Evolutionary conservation across 2,113 vertebrate species (phyloP).

Genomic region (Gymnogyps californianus): DNA sequence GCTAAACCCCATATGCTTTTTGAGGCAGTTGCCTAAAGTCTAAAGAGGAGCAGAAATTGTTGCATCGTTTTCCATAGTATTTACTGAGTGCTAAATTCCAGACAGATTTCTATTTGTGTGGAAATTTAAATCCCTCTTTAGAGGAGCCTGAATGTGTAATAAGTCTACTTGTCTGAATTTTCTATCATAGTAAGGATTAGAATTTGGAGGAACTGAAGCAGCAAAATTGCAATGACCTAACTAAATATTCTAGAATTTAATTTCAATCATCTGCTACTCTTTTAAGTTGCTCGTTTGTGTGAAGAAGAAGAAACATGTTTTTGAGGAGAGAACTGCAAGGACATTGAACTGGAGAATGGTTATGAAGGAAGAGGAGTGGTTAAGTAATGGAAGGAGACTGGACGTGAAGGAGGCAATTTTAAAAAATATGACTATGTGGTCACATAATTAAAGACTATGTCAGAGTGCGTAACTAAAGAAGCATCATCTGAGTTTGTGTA

Average conservation of each 20-base stretch:
- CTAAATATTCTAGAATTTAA: not conserved
- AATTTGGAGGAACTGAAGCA: not conserved
- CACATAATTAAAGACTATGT: not conserved
- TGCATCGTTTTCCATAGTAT: not conserved
- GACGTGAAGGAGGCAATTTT: not conserved
- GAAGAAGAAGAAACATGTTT: not conserved
- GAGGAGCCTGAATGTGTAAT: not conserved
- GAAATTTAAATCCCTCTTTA: not conserved
- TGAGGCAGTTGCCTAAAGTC: not conserved
- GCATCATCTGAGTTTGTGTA: not conserved
- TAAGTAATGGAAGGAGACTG: not conserved
- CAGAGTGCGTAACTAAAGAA: not conserved
- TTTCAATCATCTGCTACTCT: not conserved
- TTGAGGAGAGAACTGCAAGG: not conserved
- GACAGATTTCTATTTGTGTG: not conserved
- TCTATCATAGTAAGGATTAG: not conserved
- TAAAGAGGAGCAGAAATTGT: not conserved
- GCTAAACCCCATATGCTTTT: not conserved
- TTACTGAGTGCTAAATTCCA: not conserved
- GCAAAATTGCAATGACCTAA: not conserved
- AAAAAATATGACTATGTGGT: not conserved
- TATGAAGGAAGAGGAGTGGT: not conserved
- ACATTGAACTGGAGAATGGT: not conserved
- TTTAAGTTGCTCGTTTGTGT: not conserved
- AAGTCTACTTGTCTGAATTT: not conserved